Percentiles rank a stretch among this genome's conserved stretches.
phyloP scores from a whole-genome alignment of 2,888 invertebrate species.

The Rhamphomyia laevipes region DNA sequence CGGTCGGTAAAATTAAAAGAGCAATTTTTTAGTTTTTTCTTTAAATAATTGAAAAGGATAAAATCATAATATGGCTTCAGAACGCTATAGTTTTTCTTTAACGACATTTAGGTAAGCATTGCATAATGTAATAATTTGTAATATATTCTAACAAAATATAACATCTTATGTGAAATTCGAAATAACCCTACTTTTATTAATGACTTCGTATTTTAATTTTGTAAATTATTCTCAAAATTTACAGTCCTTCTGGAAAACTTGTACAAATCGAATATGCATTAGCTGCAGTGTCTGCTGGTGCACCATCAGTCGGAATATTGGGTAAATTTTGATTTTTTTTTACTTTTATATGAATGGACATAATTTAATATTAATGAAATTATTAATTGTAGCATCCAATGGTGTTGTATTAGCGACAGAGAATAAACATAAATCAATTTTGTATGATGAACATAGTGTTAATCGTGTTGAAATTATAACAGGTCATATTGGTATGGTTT shows the following conservation, averaged over 20 bases:
- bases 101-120: constrained; percentile 55
- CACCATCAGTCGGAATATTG: constrained; percentile 97
- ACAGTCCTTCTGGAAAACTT: constrained; percentile 95
- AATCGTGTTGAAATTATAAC: constrained; percentile 95
- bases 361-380: neutral
- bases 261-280: constrained; percentile 99
- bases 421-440: constrained; percentile 93
- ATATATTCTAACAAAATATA: neutral
- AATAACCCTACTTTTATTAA: constrained; percentile 22
- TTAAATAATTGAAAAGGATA: neutral
- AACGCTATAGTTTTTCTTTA: constrained; percentile 93
- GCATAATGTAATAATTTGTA: neutral
- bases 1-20: no score
- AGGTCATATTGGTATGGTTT: constrained; percentile 93
- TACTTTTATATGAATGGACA: neutral
- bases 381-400: constrained; percentile 70
- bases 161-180: constrained; percentile 16
- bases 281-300: constrained; percentile 96
- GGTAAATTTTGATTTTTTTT: constrained; percentile 42
- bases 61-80: constrained; percentile 61
- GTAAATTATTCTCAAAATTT: constrained; percentile 23
- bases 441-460: constrained; percentile 95
- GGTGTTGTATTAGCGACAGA: constrained; percentile 98
- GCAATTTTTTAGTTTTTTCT: no score
- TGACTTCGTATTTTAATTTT: constrained; percentile 1